Base-by-base conservation (phyloP, 2,113 vertebrate species). In the Panthera leo region DNA sequence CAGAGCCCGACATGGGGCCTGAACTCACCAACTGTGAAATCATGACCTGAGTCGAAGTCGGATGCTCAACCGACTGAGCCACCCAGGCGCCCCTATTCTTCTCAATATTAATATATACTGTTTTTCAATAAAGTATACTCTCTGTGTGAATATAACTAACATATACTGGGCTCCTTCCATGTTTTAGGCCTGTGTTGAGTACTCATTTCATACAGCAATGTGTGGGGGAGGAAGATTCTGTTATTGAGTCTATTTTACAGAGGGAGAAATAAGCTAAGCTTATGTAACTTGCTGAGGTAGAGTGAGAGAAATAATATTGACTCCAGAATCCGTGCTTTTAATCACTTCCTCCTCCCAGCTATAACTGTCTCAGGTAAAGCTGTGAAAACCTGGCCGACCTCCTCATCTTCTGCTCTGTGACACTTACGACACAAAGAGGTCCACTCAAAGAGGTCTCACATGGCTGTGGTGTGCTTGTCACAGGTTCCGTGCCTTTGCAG, bases 401-500 rank as follows among this genome's bases (percentile, higher is more conserved):
- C 4, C 48, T 55, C 5, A 7, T 45, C 31, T 36, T 36, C 27
- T 65, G 0, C 61, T 86, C 39, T 45, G 42, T 1, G 15, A 5
- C 53, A 31, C 25, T 45, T 61, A 0, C 14, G 88, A 55, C 19
- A 14, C 5, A 31, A 71, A 76, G 42, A 68, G 34, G 58, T 53
- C 48, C 5, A 7, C 10, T 31, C 78, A 82, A 58, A 61, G 55
- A 78, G 5, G 1, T 25, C 75, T 91, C 76, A 42, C 0, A 3
- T 2, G 8, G 42, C 5, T 23, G 0, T 8, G 51, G 0, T 95
- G 13, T 85, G 55, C 45, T 84, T 23, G 19, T 96, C 94, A 1
- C 95, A 99, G 99, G 98, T 99, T 61, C 99, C 99, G 0, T 99
- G 99, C 80, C 98, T 99, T 36, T 99, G 99, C 94, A 98, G 99